A percentile compares a stretch with the other conserved stretches of the same genome.
phyloP scores from a whole-genome alignment of 2,797 vertebrate species.

The Intellagama lesueurii region DNA sequence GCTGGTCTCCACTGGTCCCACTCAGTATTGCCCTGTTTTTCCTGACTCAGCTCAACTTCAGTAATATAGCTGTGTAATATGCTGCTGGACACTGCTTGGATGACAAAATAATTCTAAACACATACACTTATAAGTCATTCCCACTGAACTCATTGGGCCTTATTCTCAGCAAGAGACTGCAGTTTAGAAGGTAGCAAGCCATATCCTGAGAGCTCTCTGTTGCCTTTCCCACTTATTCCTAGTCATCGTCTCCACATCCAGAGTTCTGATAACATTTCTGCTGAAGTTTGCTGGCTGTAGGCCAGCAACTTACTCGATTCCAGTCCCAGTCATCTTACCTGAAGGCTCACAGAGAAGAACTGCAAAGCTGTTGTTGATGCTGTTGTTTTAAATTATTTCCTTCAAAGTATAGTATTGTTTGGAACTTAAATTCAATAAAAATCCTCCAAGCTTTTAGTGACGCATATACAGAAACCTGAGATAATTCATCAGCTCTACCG shows the following conservation, averaged over 20 bases:
- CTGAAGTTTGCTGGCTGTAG: neutral
- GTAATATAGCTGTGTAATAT: neutral
- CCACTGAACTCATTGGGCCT: neutral
- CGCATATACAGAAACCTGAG: neutral
- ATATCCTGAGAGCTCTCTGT: neutral
- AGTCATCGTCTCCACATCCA: neutral
- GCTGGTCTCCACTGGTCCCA: neutral
- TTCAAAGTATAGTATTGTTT: neutral
- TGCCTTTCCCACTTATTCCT: neutral
- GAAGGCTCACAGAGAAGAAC: neutral
- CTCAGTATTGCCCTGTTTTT: neutral
- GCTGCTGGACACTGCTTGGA: neutral
- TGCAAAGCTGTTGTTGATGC: neutral
- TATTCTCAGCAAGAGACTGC: neutral
- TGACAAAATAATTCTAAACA: neutral
- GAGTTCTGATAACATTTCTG: neutral
- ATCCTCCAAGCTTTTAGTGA: neutral
- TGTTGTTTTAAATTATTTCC: neutral
- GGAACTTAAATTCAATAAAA: neutral
- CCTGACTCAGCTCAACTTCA: neutral
- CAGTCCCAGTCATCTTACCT: neutral
- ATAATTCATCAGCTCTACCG: neutral
- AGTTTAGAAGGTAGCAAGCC: neutral
- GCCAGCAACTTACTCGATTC: neutral
- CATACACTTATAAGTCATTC: neutral